phyloP scores from a whole-genome alignment of 2,113 vertebrate species.

The Actenoides hombroni region DNA sequence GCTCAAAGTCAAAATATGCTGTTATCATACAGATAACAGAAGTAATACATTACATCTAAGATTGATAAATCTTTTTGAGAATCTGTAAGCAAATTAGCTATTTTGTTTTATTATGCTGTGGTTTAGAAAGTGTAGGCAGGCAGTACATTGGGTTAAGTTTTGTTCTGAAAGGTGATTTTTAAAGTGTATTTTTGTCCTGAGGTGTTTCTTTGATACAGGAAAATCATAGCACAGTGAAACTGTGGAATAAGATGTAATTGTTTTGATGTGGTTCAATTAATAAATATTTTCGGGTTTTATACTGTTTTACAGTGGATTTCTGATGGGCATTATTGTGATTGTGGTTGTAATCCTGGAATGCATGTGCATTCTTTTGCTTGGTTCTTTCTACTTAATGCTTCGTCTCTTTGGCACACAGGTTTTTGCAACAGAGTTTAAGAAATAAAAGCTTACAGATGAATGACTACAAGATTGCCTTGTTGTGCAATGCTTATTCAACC shows the following conservation, averaged over 20 bases:
- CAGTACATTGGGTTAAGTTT: background rate
- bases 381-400: background rate
- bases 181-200: background rate
- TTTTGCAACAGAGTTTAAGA: constrained; percentile 94
- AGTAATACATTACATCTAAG: background rate
- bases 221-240: rapidly evolving
- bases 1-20: background rate
- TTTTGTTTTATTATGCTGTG: background rate
- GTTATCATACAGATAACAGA: background rate
- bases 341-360: background rate
- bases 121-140: background rate
- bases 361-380: background rate
- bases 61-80: background rate
- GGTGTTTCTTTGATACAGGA: background rate
- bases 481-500: constrained; percentile 98
- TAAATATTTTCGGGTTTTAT: background rate
- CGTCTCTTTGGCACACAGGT: constrained; percentile 74
- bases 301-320: background rate
- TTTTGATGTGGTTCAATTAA: background rate
- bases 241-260: background rate
- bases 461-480: constrained; percentile 97
- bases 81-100: background rate
- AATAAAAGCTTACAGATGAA: constrained; percentile 96
- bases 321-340: background rate
- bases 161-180: background rate